Base-by-base conservation (phyloP, 2,797 vertebrate genomes). In the Nannoperca australis region DNA sequence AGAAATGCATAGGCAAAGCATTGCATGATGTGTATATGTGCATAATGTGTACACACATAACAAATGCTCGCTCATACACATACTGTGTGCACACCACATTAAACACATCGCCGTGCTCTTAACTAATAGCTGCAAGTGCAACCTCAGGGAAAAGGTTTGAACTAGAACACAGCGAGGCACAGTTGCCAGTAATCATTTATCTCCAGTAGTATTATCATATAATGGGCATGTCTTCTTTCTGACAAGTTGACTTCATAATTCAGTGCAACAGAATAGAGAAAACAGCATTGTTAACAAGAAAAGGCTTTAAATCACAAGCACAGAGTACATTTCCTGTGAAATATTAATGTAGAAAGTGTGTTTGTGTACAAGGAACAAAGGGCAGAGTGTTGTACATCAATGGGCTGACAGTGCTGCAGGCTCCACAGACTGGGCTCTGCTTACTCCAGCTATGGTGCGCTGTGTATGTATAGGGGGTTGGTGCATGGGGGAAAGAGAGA, bases 281-380 rank as follows among this genome's bases (percentile, higher is more conserved):
- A 94, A 93, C 91, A 91, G 91, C 88, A 88, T 89, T 91, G 94
- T 95, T 95, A 96, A 95, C 95, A 95, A 94, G 94, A 92, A 93
- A 93, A 92, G 87, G 94, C 93, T 92, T 94, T 95, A 94, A 95
- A 95, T 95, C 95, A 94, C 91, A 86, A 93, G 93, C 90, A 78
- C 49, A 54, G 91, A 94, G 94, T 93, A 92, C 90, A 93, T 93
- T 93, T 93, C 90, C 88, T 87, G 92, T 96, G 87, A 95, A 95
- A 95, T 95, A 95, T 96, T 96, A 87, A 96, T 95, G 94, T 93
- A 88, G 90, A 94, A 94, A 94, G 90, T 93, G 92, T 95, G 94
- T 95, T 96, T 94, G 94, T 95, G 94, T 94, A 91, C 92, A 79
- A 88, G 84, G 92, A 95, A 95, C 94, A 95, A 92, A 94, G 92